These are phyloP conservation scores for Pseudopodoces humilis DNA, from an alignment of 2,113 vertebrate genomes.

Conservation along the genomic window DNA sequence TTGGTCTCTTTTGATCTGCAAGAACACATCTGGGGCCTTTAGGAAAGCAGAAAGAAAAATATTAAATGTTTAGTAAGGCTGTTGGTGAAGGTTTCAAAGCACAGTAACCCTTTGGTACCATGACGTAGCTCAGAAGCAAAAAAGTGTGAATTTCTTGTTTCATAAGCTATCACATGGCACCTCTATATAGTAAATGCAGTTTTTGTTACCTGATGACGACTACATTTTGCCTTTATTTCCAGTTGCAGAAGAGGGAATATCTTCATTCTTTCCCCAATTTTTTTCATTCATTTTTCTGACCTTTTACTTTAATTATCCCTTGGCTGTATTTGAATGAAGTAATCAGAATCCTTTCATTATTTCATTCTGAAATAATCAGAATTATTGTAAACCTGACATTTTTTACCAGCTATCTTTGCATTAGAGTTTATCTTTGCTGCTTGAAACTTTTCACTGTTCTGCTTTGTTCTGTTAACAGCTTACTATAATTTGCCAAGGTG, in stretches of 20 bases:
- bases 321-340: not conserved
- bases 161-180: not conserved
- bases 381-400: not conserved
- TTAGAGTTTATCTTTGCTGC: not conserved
- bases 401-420: not conserved
- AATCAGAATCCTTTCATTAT: not conserved
- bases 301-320: not conserved
- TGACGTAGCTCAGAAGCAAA: not conserved
- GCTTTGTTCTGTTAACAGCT: not conserved
- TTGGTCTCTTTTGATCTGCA: slow-evolving; percentile 80
- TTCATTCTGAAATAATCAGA: too few species aligned
- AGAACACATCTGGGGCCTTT: slow-evolving; percentile 82
- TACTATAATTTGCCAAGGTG: not conserved
- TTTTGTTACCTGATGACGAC: not conserved
- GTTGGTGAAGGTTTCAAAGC: slow-evolving; percentile 62
- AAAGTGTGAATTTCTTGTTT: not conserved
- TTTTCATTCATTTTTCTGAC: not conserved
- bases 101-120: slow-evolving; percentile 76
- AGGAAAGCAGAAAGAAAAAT: slow-evolving; percentile 82
- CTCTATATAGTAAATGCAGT: not conserved
- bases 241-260: not conserved
- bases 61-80: slow-evolving; percentile 70
- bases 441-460: not conserved
- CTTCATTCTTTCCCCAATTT: not conserved
- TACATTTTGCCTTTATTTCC: not conserved